Base-by-base conservation (phyloP, 2,888 invertebrate species). In the Tenthredo mesomela region DNA sequence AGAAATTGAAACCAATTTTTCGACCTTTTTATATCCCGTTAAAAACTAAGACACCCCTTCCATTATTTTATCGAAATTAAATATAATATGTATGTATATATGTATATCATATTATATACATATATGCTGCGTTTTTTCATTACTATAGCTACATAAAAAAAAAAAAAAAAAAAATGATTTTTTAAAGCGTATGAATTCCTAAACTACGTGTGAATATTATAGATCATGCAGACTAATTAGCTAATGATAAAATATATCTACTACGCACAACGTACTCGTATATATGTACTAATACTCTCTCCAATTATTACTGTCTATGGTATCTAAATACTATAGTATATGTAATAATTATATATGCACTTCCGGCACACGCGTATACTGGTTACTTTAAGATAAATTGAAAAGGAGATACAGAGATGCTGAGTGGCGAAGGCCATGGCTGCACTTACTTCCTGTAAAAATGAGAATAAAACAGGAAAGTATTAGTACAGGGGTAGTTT, bases 371-470 rank as follows among this genome's bases (percentile, higher is more conserved):
- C 67, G 67, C 67, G 67, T 67, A 21, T n/a, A 29, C 25, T 61
- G 61, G 61, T 61, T 61, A 61, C 54, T 54, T 54, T n/a, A n/a
- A 54, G 54, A 54, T 61, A 61, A 61, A 12, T 61, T 25, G 4
- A 25, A 25, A 61, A 61, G 10, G 61, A 25, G 61, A 61, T 61
- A 61, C 61, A 61, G 61, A 61, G 70, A 78, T 85, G 84, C 40
- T 40, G 78, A 47, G 33, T 77, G 21, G 40, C 61, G 65, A 61
- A 15, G 37, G 61, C 86, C 89, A 37, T 87, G 89, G 80, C 80
- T 80, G 90, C 93, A 94, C 94, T 94, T 94, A 94, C 94, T 94
- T 94, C 93, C 94, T 94, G 94, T 84, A 94, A 94, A 93, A 90
- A 91, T 93, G 86, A 87, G 86, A 90, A 87, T 86, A 85, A 88